Evolutionary conservation across 2,888 invertebrate species (phyloP), one percentile per base, ranked within the genome.

Genomic region (Fragum whitleyi): DNA sequence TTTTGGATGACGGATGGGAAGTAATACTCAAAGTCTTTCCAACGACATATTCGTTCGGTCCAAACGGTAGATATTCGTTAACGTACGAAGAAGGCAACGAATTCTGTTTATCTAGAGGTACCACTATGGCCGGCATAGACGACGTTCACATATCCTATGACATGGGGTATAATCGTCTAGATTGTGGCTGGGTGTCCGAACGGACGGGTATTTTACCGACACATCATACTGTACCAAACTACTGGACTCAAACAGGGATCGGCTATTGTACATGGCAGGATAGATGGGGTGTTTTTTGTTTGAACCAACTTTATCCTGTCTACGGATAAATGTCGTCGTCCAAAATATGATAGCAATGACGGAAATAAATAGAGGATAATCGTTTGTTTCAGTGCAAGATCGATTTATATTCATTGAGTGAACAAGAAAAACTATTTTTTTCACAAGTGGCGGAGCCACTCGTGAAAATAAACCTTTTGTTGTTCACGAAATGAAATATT

Each of bases 91-190:
- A 61, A 61, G 29, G 28, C 14, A 19, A 2, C 16, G 32, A 61
- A 3, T 29, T 16, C 14, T 61, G 61, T 29, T 2, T n/a, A n/a
- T 61, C 61, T 14, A 9, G n/a, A 0, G 32, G 21, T 2, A 61
- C 61, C 7, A 61, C 36, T 9, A 61, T 61, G 29, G 61, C 61
- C 3, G n/a, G 19, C 16, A 0, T 14, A n/a, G 19, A 29, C 9
- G 32, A 61, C 21, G 14, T 61, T 9, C 29, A 16, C 0, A 32
- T 19, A n/a, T 19, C 11, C 6, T 61, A 61, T n/a, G 32, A 32
- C n/a, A 61, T 61, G 61, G 61, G 61, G 9, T 61, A 29, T 32
- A 61, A 61, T 32, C 29, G 61, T 14, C 61, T 32, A n/a, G 32
- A 32, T n/a, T 61, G 61, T 32, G 61, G 61, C 61, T 61, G 61